Base-by-base conservation (phyloP, 2,888 invertebrate species). In the Prosopocoilus inquinatus region DNA sequence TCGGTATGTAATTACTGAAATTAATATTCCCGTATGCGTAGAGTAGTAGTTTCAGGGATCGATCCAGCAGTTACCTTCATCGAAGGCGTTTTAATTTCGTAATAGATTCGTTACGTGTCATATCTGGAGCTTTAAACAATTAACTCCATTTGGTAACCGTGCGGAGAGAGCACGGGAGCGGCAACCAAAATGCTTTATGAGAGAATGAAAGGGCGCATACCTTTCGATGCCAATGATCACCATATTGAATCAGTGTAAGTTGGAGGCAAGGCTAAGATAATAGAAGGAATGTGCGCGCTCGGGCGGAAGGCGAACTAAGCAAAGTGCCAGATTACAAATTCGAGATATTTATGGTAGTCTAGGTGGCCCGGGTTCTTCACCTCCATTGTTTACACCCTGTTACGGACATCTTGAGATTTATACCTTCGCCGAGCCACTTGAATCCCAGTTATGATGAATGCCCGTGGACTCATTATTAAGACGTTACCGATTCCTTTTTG, bases 361-460 rank as follows among this genome's bases (percentile, higher is more conserved):
- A 71, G 67, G 73, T 74, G 74, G 72, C 71, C 73, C 66, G 70
- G 72, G 73, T 70, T 73, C 71, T 73, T 71, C 74, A 73, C 74
- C 75, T 73, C 70, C 69, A 76, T 77, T 77, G 77, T 77, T 77
- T 77, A 76, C 76, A 70, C 71, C 72, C 74, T 72, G 75, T 71
- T 71, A 71, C 72, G 74, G 75, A 75, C 75, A 73, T 73, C 71
- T 74, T 67, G 64, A 73, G 72, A 75, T 75, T 75, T 75, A 75
- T 75, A 69, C 67, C 65, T 47, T 50, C 45, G 46, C 64, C 60
- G 69, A 69, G 68, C 67, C 65, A 64, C 67, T 66, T 64, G 67
- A 65, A 70, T 68, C 66, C 66, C 64, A 59, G 63, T 64, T 59
- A 65, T 69, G 70, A 70, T 70, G 66, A 67, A 70, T 68, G 66